These are phyloP conservation scores for Rhynchotus rufescens DNA, from an alignment of 2,797 vertebrate genomes.

Conservation along the genomic window DNA sequence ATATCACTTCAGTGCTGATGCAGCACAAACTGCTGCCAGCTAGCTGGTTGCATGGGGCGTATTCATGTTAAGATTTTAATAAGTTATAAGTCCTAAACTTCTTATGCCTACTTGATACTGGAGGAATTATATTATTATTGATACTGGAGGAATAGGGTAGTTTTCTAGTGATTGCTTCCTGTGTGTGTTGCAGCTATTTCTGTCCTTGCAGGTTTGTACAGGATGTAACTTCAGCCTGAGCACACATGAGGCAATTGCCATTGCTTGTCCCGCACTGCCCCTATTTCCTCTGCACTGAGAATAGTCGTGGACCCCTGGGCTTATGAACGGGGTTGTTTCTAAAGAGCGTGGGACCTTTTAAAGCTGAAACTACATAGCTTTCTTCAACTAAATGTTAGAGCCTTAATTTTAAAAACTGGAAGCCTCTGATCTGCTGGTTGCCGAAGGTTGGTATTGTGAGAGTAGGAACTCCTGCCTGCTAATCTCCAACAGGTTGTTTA, in stretches of 20 bases:
- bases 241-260: background rate
- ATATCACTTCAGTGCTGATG: background rate
- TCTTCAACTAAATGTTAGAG: background rate
- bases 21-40: background rate
- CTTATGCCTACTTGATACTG: background rate
- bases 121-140: background rate
- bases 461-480: fast-evolving
- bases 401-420: background rate
- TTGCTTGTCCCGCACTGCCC: background rate
- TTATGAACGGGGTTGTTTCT: background rate
- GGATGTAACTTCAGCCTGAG: background rate
- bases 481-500: background rate
- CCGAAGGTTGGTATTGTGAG: background rate
- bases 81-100: background rate
- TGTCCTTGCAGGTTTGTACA: background rate
- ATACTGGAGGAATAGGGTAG: background rate
- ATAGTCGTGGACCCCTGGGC: background rate
- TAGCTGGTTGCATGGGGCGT: background rate
- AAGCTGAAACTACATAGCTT: background rate
- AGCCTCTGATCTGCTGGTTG: background rate
- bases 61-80: background rate
- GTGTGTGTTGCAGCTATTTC: fast-evolving
- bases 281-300: background rate
- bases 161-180: background rate
- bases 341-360: background rate